These are phyloP conservation scores for Luidia sarsii DNA, from an alignment of 53 echinoderm and acorn worm genomes.

Conservation along the genomic window DNA sequence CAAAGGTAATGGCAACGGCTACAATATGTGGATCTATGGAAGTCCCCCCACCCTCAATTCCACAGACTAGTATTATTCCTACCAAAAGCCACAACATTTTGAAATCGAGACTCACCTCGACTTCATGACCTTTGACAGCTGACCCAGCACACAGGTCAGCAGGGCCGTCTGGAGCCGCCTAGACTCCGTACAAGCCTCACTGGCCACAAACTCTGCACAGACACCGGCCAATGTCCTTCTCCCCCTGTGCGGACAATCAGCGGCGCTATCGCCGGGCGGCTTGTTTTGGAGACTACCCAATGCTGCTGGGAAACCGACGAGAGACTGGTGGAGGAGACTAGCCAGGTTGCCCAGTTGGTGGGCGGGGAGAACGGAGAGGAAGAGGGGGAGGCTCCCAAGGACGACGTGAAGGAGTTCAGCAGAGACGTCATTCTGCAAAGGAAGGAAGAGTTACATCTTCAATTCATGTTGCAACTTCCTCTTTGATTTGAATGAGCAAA, in stretches of 20 bases:
- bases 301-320: not conserved
- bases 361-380: constrained; percentile 16
- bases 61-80: no score
- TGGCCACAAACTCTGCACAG: constrained; percentile 43
- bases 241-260: no score
- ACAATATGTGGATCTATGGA: not conserved
- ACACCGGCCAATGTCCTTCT: not conserved
- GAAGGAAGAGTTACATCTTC: no score
- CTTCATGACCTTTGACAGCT: constrained; percentile 33
- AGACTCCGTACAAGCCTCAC: constrained; percentile 77
- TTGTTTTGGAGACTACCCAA: constrained; percentile 23
- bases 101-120: constrained; percentile 29
- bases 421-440: not conserved
- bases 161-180: constrained; percentile 67
- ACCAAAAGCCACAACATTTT: no score
- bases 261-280: not conserved
- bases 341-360: constrained; percentile 4
- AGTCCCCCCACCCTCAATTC: not conserved
- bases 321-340: constrained; percentile 19
- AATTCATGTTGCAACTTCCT: no score
- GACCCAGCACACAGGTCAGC: constrained; percentile 42
- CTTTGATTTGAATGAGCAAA: no score
- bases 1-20: not conserved
- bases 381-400: constrained; percentile 6
- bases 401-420: not conserved